These are phyloP conservation scores for Tetraneura akinire DNA, from an alignment of 1,140 invertebrate genomes.

Conservation along the genomic window DNA sequence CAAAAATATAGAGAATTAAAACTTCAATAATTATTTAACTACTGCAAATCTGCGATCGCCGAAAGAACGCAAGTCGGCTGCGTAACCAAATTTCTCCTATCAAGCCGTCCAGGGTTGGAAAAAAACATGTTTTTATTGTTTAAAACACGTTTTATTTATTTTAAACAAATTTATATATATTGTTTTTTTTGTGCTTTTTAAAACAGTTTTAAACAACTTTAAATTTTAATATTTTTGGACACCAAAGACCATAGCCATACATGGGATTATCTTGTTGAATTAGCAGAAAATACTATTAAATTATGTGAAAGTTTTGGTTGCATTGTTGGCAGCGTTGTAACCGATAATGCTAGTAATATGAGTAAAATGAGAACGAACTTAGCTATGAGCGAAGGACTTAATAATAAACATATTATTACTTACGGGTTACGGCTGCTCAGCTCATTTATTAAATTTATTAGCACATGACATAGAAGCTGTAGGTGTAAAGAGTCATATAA, in stretches of 20 bases:
- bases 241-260: constrained; percentile 7
- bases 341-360: constrained; percentile 21
- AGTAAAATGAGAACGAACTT: constrained; percentile 2
- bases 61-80: too few species aligned
- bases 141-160: too few species aligned
- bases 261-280: background rate
- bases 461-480: background rate
- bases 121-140: too few species aligned
- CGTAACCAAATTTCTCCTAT: too few species aligned
- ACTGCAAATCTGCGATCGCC: too few species aligned
- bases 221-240: too few species aligned
- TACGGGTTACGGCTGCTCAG: constrained; percentile 16
- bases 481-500: constrained; percentile 8
- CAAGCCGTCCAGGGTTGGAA: too few species aligned
- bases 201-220: too few species aligned
- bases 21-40: too few species aligned
- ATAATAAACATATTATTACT: constrained; percentile 24
- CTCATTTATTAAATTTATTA: constrained; percentile 23
- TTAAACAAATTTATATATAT: too few species aligned
- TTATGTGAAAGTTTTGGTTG: constrained; percentile 3
- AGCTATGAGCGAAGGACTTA: constrained; percentile 1
- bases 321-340: background rate
- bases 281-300: background rate
- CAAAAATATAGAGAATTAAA: too few species aligned
- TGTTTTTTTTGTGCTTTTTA: too few species aligned